Percentiles rank a stretch among this genome's conserved stretches.
These are phyloP conservation scores for Seira ritae DNA, from an alignment of 2,888 invertebrate genomes.

Conservation along the genomic window DNA sequence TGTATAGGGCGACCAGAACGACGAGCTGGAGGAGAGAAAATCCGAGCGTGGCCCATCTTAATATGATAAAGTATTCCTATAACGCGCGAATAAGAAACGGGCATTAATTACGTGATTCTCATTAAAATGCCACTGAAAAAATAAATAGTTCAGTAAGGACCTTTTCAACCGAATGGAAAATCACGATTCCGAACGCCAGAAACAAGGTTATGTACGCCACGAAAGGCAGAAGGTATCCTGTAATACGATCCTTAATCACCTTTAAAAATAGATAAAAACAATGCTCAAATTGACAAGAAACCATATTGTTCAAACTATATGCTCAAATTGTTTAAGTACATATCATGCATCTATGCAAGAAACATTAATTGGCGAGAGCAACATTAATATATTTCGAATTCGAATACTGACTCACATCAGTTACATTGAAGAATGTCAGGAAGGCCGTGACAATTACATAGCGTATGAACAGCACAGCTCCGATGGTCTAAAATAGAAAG, in stretches of 20 bases:
- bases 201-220: constrained; percentile 65
- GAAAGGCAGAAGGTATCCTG: constrained; percentile 64
- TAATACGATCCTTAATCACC: constrained; percentile 68
- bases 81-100: neutral
- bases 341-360: too few relatives aligned
- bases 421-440: constrained; percentile 67
- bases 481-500: constrained; percentile 51
- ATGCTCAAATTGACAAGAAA: too few relatives aligned
- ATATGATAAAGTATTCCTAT: constrained; percentile 62
- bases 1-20: constrained; percentile 62
- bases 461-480: constrained; percentile 66
- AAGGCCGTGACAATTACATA: constrained; percentile 69
- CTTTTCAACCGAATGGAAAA: constrained; percentile 69
- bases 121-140: too few relatives aligned
- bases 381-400: too few relatives aligned
- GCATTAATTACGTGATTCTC: neutral
- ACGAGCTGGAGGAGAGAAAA: constrained; percentile 64
- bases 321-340: too few relatives aligned
- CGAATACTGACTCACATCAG: constrained; percentile 60
- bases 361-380: too few relatives aligned
- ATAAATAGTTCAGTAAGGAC: too few relatives aligned
- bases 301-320: too few relatives aligned
- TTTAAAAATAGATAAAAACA: constrained; percentile 26
- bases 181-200: constrained; percentile 66
- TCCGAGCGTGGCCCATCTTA: constrained; percentile 67